Base-by-base conservation (phyloP, 2,888 invertebrate genomes). In the Drosophila mimetica region DNA sequence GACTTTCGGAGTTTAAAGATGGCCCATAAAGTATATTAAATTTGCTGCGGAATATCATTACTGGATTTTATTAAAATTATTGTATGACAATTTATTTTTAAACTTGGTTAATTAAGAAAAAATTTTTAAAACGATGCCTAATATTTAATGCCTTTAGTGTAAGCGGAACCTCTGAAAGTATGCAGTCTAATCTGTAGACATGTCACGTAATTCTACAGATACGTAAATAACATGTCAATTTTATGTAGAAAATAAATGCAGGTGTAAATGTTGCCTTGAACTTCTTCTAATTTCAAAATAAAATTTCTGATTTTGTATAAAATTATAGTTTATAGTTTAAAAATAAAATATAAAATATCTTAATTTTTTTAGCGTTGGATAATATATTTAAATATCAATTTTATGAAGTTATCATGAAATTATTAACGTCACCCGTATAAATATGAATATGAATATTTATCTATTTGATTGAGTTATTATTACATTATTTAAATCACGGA, bases 121-220 rank as follows among this genome's bases (percentile, higher is more conserved):
- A 14, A 18, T 8, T 39, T 14, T 22, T 3, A 0, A 6, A 34
- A 11, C n/a, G 11, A 16, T 30, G 48, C 7, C 59, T n/a, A 67
- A 70, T 53, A 59, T 53, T 57, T 28, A 1, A 1, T n/a, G 22
- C 14, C 42, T 8, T 5, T 42, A 50, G 48, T 67, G 59, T 70
- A 13, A 22, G n/a, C 5, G 6, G 25, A 22, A 25, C 28, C 34
- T 50, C 75, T 30, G 14, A 70, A 77, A 52, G 77, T 79, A 84
- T 81, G 75, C 75, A 75, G 63, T 53, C 74, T 57, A 51, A 50
- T 42, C 54, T 63, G 9, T 11, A 8, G 0, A 11, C 7, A 39
- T 32, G 22, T 39, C 2, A 4, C 2, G n/a, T 7, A 5, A n/a
- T 32, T 44, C 6, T 28, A 30, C 28, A 36, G 6, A 39, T 11